A percentile compares a stretch with the other conserved stretches of the same genome.
Conservation (phyloP, 1,140 invertebrate species). For the Phortica variegata region DNA sequence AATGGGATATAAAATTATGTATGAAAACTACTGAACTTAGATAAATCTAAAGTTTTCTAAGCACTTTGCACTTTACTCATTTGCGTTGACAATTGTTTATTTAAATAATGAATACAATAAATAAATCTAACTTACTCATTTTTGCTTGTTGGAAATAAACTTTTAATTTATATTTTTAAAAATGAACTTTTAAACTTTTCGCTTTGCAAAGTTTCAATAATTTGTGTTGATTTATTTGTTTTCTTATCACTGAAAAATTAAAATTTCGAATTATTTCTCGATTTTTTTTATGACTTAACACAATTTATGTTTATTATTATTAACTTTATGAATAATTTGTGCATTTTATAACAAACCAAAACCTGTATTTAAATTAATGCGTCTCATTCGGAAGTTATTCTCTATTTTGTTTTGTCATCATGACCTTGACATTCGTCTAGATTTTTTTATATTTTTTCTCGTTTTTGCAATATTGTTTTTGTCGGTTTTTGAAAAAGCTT, state of each 20-base stretch:
- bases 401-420: too few species aligned
- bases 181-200: not conserved
- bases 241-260: too few species aligned
- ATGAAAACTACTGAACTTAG: conserved; percentile 8
- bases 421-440: too few species aligned
- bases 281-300: too few species aligned
- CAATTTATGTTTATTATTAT: not conserved
- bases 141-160: conserved; percentile 1
- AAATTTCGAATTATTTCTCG: not conserved
- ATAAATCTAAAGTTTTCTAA: not conserved
- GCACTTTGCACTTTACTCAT: not conserved
- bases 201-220: not conserved
- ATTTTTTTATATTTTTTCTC: too few species aligned
- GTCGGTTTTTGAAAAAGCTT: too few species aligned
- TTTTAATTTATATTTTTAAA: not conserved
- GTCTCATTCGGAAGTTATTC: too few species aligned
- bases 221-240: too few species aligned
- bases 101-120: conserved; percentile 5
- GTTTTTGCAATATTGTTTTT: too few species aligned
- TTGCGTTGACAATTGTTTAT: conserved; percentile 20
- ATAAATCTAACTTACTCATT: conserved; percentile 42
- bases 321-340: not conserved
- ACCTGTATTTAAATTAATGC: not conserved
- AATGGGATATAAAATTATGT: conserved; percentile 17
- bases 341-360: not conserved